phyloP scores from a whole-genome alignment of 2,113 vertebrate genomes.

The Siniperca chuatsi region DNA sequence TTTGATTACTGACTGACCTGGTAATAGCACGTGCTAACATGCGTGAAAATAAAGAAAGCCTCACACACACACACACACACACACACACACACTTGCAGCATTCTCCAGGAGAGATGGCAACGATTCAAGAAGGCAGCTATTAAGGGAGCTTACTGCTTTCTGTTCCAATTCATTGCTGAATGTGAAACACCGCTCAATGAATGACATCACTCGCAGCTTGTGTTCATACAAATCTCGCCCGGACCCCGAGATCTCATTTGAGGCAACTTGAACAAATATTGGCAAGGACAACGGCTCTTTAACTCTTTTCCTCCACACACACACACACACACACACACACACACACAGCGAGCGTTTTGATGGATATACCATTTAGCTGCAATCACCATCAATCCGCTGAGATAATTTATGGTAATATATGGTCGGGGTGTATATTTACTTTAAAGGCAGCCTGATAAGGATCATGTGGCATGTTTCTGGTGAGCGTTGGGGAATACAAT shows the following conservation, averaged over 20 bases:
- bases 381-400: slow-evolving; percentile 46
- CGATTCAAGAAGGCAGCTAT: slow-evolving; percentile 69
- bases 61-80: slow-evolving; percentile 9
- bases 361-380: slow-evolving; percentile 41
- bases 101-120: slow-evolving; percentile 72
- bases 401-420: slow-evolving; percentile 72
- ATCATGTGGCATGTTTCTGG: slow-evolving; percentile 70
- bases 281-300: slow-evolving; percentile 50
- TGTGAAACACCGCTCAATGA: slow-evolving; percentile 31
- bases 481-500: slow-evolving; percentile 68
- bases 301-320: background rate
- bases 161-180: slow-evolving; percentile 50
- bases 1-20: slow-evolving; percentile 53
- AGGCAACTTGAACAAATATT: slow-evolving; percentile 75
- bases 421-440: slow-evolving; percentile 61
- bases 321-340: slow-evolving; percentile 9
- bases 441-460: slow-evolving; percentile 66
- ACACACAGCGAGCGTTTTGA: slow-evolving; percentile 13
- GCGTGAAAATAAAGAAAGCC: slow-evolving; percentile 59
- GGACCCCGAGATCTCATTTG: slow-evolving; percentile 47
- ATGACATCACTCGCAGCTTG: slow-evolving; percentile 69
- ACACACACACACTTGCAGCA: slow-evolving; percentile 12
- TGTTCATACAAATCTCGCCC: slow-evolving; percentile 63
- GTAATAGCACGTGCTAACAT: slow-evolving; percentile 73
- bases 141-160: slow-evolving; percentile 55